Conservation (phyloP, 2,888 invertebrate species). For the Neoscelio sp. region DNA sequence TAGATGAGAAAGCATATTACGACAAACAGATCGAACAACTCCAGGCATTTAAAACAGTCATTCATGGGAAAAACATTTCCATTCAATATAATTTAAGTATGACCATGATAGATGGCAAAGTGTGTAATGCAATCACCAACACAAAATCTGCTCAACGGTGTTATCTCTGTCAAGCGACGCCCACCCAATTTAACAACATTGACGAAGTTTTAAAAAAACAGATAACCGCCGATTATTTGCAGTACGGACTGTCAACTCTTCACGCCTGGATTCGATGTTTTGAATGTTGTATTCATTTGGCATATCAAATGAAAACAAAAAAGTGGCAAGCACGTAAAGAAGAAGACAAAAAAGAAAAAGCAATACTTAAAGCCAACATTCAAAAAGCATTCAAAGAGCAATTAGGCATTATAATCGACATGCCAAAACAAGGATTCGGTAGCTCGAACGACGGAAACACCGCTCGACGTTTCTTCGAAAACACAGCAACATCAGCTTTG, state of each 20-base stretch:
- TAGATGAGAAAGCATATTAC: neutral
- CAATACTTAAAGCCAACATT: neutral
- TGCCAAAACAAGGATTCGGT: constrained; percentile 15
- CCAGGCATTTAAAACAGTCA: neutral
- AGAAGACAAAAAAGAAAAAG: neutral
- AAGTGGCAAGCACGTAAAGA: constrained; percentile 30
- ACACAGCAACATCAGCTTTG: constrained; percentile 17
- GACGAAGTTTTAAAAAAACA: constrained; percentile 21
- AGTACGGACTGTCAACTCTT: constrained; percentile 43
- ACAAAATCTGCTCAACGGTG: neutral
- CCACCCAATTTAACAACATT: constrained; percentile 18
- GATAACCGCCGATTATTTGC: constrained; percentile 25
- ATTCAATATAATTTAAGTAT: neutral
- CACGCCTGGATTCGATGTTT: constrained; percentile 24
- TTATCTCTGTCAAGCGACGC: constrained; percentile 19
- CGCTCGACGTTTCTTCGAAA: constrained; percentile 57
- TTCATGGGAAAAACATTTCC: neutral
- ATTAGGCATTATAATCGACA: neutral
- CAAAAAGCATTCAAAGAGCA: constrained; percentile 14
- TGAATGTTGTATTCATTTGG: constrained; percentile 31
- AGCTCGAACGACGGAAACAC: constrained; percentile 44
- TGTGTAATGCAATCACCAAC: constrained; percentile 11
- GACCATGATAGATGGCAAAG: constrained; percentile 14
- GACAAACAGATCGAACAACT: constrained; percentile 2
- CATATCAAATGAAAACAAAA: constrained; percentile 10